Evolutionary conservation across 1,140 invertebrate species (phyloP).

Genomic region (Arctopsyche grandis): DNA sequence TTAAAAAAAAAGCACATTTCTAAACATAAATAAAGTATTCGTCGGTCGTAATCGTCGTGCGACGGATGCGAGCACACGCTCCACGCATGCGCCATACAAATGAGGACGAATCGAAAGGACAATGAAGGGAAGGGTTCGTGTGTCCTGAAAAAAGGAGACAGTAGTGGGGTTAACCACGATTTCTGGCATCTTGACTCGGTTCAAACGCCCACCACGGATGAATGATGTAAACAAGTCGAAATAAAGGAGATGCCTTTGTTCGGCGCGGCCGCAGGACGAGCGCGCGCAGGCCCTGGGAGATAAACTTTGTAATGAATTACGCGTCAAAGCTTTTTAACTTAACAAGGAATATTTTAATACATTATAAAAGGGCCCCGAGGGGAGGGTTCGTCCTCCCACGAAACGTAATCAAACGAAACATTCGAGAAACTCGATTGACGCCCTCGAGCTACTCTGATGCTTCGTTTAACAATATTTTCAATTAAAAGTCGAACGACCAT

Average conservation of each 20-base stretch:
- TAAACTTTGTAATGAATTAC: constrained; percentile 36
- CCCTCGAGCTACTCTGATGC: background rate
- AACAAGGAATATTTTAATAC: constrained; percentile 36
- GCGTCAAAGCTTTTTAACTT: constrained; percentile 36
- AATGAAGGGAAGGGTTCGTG: background rate
- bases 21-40: too few relatives aligned
- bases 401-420: constrained; percentile 24
- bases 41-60: background rate
- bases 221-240: constrained; percentile 34
- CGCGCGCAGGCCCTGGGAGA: background rate
- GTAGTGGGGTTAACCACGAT: background rate
- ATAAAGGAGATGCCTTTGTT: constrained; percentile 30
- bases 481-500: too few relatives aligned
- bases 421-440: background rate
- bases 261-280: background rate
- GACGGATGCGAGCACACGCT: background rate
- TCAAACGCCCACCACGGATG: constrained; percentile 11
- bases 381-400: background rate
- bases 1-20: too few relatives aligned
- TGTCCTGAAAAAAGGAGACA: background rate
- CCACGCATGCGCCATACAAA: background rate
- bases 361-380: background rate
- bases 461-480: background rate
- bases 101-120: background rate
- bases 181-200: constrained; percentile 16